Percentiles rank a stretch among this genome's conserved stretches.
These are phyloP conservation scores for Scaptomyza parva DNA, from an alignment of 2,888 invertebrate species.

Conservation along the genomic window DNA sequence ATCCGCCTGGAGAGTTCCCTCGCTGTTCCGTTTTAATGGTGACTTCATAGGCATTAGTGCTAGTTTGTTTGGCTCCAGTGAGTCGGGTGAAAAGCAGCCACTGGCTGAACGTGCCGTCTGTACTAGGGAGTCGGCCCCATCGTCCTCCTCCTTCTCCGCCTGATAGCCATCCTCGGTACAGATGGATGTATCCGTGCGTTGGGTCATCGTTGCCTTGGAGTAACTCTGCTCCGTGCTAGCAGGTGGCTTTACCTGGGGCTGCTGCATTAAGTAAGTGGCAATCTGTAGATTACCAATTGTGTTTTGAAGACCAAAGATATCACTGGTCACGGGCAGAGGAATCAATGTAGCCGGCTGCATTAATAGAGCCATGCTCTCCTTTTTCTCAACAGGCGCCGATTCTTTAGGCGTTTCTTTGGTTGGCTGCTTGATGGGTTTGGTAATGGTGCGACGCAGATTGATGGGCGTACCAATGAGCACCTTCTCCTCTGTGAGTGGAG, in stretches of 20 bases:
- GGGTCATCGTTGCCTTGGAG: slow-evolving; percentile 75
- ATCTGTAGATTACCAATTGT: slow-evolving; percentile 84
- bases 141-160: slow-evolving; percentile 62
- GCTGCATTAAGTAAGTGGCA: slow-evolving; percentile 84
- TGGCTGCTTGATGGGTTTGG: slow-evolving; percentile 73
- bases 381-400: slow-evolving; percentile 27
- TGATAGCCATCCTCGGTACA: slow-evolving; percentile 79
- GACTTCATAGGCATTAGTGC: slow-evolving; percentile 73
- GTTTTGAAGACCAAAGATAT: slow-evolving; percentile 83
- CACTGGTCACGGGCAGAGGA: slow-evolving; percentile 84
- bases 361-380: slow-evolving; percentile 76
- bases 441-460: slow-evolving; percentile 80
- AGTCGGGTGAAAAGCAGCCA: slow-evolving; percentile 70
- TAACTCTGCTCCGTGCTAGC: slow-evolving; percentile 66
- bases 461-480: slow-evolving; percentile 84
- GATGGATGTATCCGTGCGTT: slow-evolving; percentile 79
- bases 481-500: slow-evolving; percentile 75
- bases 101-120: slow-evolving; percentile 58
- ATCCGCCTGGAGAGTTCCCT: slow-evolving; percentile 61
- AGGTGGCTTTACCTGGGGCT: slow-evolving; percentile 71
- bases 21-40: slow-evolving; percentile 16
- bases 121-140: slow-evolving; percentile 13
- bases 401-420: slow-evolving; percentile 18
- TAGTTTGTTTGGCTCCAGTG: slow-evolving; percentile 61
- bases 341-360: slow-evolving; percentile 84